Conservation (phyloP, 2,888 invertebrate species). For the Phanerotoma sp. region DNA sequence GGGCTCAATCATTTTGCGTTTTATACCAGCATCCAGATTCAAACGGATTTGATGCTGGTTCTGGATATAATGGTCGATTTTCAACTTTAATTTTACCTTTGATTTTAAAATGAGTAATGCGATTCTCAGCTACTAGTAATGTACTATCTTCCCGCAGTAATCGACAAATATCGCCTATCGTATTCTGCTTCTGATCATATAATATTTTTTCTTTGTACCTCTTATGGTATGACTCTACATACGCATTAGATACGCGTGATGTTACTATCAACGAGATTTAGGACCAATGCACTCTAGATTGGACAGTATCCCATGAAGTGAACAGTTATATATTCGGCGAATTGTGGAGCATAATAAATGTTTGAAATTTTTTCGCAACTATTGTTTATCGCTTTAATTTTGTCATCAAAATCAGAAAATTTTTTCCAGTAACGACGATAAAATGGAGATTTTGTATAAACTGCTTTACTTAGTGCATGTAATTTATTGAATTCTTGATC, state of each 20-base stretch:
- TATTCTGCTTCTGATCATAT: background rate
- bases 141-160: background rate
- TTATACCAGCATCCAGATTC: too few relatives aligned
- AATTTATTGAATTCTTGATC: background rate
- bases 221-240: conserved; percentile 7
- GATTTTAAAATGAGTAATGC: background rate
- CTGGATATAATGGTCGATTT: too few relatives aligned
- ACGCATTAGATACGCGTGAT: conserved; percentile 12
- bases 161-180: background rate
- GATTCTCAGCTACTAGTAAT: background rate
- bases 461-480: background rate
- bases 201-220: background rate
- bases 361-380: background rate
- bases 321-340: too few relatives aligned
- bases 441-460: background rate
- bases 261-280: background rate
- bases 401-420: background rate
- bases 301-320: background rate
- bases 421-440: background rate
- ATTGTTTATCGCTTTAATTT: background rate
- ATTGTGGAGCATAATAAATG: background rate
- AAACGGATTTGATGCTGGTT: too few relatives aligned
- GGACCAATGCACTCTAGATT: background rate
- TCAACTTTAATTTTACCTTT: too few relatives aligned
- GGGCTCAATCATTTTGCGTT: too few relatives aligned